These are phyloP conservation scores for Nymphalis io DNA, from an alignment of 1,140 invertebrate species.

Conservation along the genomic window DNA sequence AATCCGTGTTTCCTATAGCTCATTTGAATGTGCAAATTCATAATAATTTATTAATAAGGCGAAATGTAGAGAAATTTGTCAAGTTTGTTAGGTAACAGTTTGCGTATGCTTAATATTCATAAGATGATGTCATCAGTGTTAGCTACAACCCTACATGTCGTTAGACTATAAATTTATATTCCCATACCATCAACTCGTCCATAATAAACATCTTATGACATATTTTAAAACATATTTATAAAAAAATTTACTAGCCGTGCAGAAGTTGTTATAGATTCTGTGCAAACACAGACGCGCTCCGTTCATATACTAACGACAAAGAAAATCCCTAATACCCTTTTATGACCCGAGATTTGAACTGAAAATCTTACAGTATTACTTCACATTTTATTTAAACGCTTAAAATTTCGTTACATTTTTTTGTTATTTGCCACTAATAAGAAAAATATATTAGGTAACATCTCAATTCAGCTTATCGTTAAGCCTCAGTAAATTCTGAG, in stretches of 20 bases:
- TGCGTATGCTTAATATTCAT: slow-evolving; percentile 11
- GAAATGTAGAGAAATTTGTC: not conserved
- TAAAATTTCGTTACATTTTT: too few relatives aligned
- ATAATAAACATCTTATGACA: not conserved
- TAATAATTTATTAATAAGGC: not conserved
- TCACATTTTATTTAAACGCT: too few relatives aligned
- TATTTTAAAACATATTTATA: not conserved
- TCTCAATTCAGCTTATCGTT: too few relatives aligned
- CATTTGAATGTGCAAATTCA: not conserved
- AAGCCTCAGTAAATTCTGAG: too few relatives aligned
- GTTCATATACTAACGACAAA: too few relatives aligned
- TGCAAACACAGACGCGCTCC: too few relatives aligned
- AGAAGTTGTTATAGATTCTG: too few relatives aligned
- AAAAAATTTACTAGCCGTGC: not conserved
- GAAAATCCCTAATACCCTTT: too few relatives aligned
- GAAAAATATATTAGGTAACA: too few relatives aligned
- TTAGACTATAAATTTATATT: slow-evolving; percentile 2
- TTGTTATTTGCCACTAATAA: too few relatives aligned
- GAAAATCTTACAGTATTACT: too few relatives aligned
- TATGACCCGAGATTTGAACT: too few relatives aligned
- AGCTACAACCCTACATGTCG: not conserved
- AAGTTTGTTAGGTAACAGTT: slow-evolving; percentile 15
- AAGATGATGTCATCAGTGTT: not conserved
- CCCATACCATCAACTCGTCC: not conserved
- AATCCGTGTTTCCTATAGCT: not conserved